Evolutionary conservation across 2,113 vertebrate species (phyloP).

Genomic region (Coturnix japonica): DNA sequence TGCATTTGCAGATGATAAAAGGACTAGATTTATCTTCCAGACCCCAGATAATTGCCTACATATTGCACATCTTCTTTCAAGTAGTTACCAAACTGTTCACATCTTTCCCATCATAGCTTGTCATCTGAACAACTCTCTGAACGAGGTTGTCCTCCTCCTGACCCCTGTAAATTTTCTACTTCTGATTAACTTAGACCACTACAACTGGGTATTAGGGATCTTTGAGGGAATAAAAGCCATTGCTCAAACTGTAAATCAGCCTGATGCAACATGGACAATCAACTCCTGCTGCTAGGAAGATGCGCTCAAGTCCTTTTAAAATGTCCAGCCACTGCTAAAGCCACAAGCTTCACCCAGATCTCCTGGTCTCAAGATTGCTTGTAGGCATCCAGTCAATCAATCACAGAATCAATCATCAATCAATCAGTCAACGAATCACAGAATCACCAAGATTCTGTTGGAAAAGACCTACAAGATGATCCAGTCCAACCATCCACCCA

Average conservation of each 20-base stretch:
- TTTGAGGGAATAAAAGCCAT: neutral
- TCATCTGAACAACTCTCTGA: neutral
- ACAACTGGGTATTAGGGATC: neutral
- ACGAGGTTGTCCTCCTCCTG: neutral
- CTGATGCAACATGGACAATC: fast-evolving
- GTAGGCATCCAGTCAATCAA: no score
- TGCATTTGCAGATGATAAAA: neutral
- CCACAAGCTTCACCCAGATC: neutral
- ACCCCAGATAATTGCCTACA: neutral
- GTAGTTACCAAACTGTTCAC: neutral
- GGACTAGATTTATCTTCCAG: neutral
- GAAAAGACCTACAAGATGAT: no score
- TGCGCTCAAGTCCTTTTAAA: neutral
- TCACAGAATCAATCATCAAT: no score
- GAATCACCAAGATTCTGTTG: no score
- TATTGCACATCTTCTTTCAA: neutral
- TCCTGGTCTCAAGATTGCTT: neutral
- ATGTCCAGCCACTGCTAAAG: neutral
- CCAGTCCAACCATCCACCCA: no score
- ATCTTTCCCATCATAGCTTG: neutral
- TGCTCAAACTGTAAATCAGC: neutral
- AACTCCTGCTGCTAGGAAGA: neutral
- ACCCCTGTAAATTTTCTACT: neutral
- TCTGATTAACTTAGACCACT: neutral
- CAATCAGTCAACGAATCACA: no score